Evolutionary conservation across 2,888 invertebrate species (phyloP), one percentile per base, ranked within the genome.

Genomic region (Mesorhabditis spiculigera): DNA sequence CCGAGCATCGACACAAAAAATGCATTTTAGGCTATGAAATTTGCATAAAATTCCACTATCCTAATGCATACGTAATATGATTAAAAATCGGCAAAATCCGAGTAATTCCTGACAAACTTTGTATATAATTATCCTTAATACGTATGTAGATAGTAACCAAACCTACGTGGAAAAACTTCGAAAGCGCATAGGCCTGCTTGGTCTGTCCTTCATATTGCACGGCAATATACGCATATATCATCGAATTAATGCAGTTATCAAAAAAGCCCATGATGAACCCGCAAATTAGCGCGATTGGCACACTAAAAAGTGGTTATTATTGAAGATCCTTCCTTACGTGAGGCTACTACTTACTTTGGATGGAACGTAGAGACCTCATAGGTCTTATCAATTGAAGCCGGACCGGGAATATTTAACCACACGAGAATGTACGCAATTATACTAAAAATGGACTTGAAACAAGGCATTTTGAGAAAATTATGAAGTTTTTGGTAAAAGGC

Each of bases 141-240:
- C n/a, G n/a, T n/a, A n/a, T n/a, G n/a, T 28, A 28, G 3, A 28
- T 28, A 28, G 28, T 28, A 28, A 28, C 58, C n/a, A n/a, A 50
- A 50, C 58, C 1, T 50, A 50, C 58, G 3, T 50, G 58, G 58
- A 50, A 50, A 3, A 50, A 50, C n/a, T 50, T 50, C 2, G 58
- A 50, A 1, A 50, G n/a, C 8, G 58, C 58, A 50, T 13, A 50
- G 10, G 58, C 58, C 3, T 50, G 58, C 3, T 50, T 50, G 1
- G 58, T 50, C n/a, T 50, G 58, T 50, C 58, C 58, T n/a, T 50
- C 58, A n/a, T 13, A 50, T 50, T 50, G 58, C 58, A 50, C 58
- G 2, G 58, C 8, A n/a, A 50, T 50, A n/a, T 50, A 50, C n/a
- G 58, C 10, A n/a, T 50, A 50, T 1, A 50, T 50, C 58, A 50